Conservation (phyloP, 1,140 invertebrate genomes). For the Nephila pilipes region DNA sequence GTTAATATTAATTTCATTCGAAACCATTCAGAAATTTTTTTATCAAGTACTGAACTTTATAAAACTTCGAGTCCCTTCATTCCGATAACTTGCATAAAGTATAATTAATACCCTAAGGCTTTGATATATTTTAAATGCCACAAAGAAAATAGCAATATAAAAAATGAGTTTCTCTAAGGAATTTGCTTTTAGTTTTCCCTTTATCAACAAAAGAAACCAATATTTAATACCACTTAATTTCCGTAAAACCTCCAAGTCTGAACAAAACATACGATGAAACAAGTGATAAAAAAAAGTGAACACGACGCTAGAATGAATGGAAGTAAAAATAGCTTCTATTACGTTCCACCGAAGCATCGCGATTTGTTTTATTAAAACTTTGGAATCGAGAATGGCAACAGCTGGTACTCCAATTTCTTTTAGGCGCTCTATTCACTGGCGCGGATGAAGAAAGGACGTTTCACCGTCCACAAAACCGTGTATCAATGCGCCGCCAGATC, state of each 20-base stretch:
- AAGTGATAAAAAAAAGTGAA: constrained; percentile 47
- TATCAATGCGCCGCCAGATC: constrained; percentile 61
- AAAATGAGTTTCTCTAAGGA: not conserved
- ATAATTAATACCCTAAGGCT: constrained; percentile 36
- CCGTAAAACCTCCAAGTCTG: constrained; percentile 61
- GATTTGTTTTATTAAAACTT: constrained; percentile 76
- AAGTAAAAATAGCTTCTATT: constrained; percentile 69
- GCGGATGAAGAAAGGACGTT: constrained; percentile 71
- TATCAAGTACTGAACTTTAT: not conserved
- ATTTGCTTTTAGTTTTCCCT: constrained; percentile 37
- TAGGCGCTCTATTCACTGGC: constrained; percentile 62
- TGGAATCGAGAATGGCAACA: constrained; percentile 71
- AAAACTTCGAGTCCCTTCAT: not conserved
- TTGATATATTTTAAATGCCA: constrained; percentile 24
- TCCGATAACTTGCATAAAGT: constrained; percentile 7
- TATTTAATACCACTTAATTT: constrained; percentile 72
- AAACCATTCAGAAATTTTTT: not conserved
- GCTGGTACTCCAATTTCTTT: constrained; percentile 73
- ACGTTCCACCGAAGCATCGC: constrained; percentile 67
- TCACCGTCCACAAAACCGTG: constrained; percentile 64
- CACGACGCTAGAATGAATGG: constrained; percentile 52
- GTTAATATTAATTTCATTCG: not conserved
- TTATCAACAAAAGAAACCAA: constrained; percentile 58
- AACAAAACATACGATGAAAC: constrained; percentile 60
- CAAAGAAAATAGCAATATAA: not conserved